phyloP scores from a whole-genome alignment of 2,888 invertebrate species.

The Cheilosia variabilis region DNA sequence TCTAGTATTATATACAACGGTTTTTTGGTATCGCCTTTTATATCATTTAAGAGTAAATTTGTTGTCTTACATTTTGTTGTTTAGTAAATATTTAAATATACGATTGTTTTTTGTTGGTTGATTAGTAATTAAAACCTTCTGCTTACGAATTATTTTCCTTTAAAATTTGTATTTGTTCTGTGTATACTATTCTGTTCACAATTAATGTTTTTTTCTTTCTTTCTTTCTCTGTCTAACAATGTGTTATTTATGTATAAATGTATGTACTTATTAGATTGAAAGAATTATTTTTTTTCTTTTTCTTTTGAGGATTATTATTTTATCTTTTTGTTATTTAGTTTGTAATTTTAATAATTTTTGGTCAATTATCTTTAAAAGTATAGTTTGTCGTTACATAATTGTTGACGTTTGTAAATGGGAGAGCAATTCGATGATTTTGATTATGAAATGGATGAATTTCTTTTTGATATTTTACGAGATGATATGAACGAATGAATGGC shows the following conservation, averaged over 20 bases:
- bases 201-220: slow-evolving; percentile 50
- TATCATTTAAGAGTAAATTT: slow-evolving; percentile 67
- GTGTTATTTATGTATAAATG: slow-evolving; percentile 43
- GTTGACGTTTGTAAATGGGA: slow-evolving; percentile 31
- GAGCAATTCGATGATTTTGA: slow-evolving; percentile 68
- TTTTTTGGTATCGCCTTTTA: slow-evolving; percentile 26
- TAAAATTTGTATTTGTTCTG: slow-evolving; percentile 76
- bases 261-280: slow-evolving; percentile 55
- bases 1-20: slow-evolving; percentile 59
- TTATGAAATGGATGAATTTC: slow-evolving; percentile 63
- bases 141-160: slow-evolving; percentile 68
- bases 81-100: slow-evolving; percentile 78
- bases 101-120: slow-evolving; percentile 77
- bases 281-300: slow-evolving; percentile 34
- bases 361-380: slow-evolving; percentile 58
- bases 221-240: slow-evolving; percentile 18
- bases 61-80: slow-evolving; percentile 52
- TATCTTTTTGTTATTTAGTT: slow-evolving; percentile 1
- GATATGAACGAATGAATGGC: slow-evolving; percentile 67
- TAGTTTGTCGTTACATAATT: slow-evolving; percentile 8
- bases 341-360: slow-evolving; percentile 37
- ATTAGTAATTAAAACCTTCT: slow-evolving; percentile 65
- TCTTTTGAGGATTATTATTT: background rate
- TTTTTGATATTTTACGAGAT: slow-evolving; percentile 42
- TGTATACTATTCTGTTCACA: slow-evolving; percentile 81